Conservation (phyloP, 2,113 vertebrate genomes). For the Crotalus viridis region DNA sequence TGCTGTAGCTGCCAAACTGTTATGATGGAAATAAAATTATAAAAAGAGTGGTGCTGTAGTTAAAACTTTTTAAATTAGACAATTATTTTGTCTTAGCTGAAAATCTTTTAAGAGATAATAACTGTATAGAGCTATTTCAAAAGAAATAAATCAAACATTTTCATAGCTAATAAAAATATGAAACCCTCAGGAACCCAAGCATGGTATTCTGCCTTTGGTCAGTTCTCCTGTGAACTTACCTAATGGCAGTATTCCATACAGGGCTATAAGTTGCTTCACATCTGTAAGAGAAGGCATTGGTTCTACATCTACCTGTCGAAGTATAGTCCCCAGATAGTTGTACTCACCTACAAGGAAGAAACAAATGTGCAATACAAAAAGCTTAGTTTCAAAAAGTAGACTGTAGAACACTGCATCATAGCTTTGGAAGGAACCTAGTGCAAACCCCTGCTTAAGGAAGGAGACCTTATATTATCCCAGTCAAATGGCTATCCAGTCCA, state of each 20-base stretch:
- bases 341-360: slow-evolving; percentile 72
- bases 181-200: slow-evolving; percentile 27
- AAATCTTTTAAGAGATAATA: slow-evolving; percentile 40
- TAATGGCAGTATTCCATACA: slow-evolving; percentile 81
- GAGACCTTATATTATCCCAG: not conserved
- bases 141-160: slow-evolving; percentile 27
- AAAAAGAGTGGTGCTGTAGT: not conserved
- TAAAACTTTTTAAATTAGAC: not conserved
- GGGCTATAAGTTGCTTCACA: slow-evolving; percentile 77
- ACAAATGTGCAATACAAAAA: not conserved
- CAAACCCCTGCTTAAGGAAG: not conserved
- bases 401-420: not conserved
- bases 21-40: slow-evolving; percentile 14
- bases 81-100: not conserved
- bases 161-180: not conserved
- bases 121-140: slow-evolving; percentile 26
- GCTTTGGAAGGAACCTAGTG: not conserved
- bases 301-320: slow-evolving; percentile 66
- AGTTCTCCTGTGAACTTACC: slow-evolving; percentile 67
- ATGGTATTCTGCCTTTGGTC: not conserved
- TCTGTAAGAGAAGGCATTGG: slow-evolving; percentile 81
- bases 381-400: accelerated
- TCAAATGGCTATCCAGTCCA: too few relatives aligned
- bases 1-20: slow-evolving; percentile 39
- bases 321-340: slow-evolving; percentile 73